phyloP scores from a whole-genome alignment of 2,888 invertebrate genomes.

The Cancer borealis region DNA sequence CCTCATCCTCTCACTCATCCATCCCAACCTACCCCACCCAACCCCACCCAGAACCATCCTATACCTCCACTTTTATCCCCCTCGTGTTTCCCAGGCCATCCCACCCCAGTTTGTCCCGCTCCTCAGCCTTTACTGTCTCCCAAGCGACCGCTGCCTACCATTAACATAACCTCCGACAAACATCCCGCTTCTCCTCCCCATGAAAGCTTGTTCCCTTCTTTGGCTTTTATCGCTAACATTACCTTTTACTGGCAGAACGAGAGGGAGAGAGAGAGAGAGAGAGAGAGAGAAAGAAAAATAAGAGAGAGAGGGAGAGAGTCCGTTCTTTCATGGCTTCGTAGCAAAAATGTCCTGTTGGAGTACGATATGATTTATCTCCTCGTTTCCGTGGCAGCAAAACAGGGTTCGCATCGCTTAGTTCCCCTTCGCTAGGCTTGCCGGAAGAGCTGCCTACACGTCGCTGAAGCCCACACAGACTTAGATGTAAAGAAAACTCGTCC shows the following conservation, averaged over 20 bases:
- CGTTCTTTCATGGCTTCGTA: background rate
- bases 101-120: background rate
- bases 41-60: background rate
- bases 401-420: background rate
- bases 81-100: background rate
- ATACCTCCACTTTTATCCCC: background rate
- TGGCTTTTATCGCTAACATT: background rate
- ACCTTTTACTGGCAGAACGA: background rate
- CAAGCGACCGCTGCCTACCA: background rate
- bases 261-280: constrained; percentile 49
- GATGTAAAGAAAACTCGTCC: background rate
- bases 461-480: background rate
- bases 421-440: background rate
- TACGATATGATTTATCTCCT: background rate
- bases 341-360: background rate
- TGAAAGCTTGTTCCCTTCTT: background rate
- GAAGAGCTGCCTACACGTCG: background rate
- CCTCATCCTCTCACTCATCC: background rate
- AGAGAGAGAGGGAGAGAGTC: background rate
- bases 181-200: constrained; percentile 9
- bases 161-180: constrained; percentile 22
- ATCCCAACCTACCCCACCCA: background rate
- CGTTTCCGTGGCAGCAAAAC: background rate
- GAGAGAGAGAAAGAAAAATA: constrained; percentile 47
- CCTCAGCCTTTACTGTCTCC: background rate